Percentiles rank a stretch among this genome's conserved stretches.
Conservation (phyloP, 2,113 vertebrate species). For the Lonchura striata region DNA sequence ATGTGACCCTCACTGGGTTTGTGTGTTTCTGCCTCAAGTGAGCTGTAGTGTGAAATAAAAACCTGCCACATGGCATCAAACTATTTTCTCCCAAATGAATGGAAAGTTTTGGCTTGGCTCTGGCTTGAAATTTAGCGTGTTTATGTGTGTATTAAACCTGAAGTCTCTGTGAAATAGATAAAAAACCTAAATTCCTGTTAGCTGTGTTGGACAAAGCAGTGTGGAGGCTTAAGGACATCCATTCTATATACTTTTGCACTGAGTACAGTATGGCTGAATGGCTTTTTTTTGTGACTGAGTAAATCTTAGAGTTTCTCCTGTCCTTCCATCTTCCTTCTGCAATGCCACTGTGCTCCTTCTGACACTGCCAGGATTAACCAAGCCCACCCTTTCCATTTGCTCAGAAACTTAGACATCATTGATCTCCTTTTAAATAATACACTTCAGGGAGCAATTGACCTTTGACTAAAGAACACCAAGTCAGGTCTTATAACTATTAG, state of each 20-base stretch:
- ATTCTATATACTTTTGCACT: neutral
- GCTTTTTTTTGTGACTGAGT: neutral
- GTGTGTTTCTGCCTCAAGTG: neutral
- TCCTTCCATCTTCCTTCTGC: neutral
- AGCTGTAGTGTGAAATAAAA: neutral
- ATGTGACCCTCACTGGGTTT: neutral
- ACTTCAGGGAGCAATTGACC: neutral
- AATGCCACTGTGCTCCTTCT: neutral
- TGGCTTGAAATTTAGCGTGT: neutral
- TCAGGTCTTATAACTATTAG: neutral
- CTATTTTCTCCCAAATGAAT: neutral
- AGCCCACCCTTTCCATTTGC: neutral
- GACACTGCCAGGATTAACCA: neutral
- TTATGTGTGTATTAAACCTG: neutral
- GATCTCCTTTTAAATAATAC: neutral
- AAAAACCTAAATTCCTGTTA: neutral
- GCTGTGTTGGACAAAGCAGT: neutral
- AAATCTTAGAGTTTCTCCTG: neutral
- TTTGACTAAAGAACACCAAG: neutral
- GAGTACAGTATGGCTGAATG: neutral
- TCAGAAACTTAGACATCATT: neutral
- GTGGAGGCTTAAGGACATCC: neutral
- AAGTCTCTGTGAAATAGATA: neutral
- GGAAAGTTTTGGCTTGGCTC: neutral
- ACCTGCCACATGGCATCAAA: neutral